Percentiles rank a stretch among this genome's conserved stretches.
Evolutionary conservation across 2,888 invertebrate species (phyloP).

Genomic region (Scaptomyza polygonia): DNA sequence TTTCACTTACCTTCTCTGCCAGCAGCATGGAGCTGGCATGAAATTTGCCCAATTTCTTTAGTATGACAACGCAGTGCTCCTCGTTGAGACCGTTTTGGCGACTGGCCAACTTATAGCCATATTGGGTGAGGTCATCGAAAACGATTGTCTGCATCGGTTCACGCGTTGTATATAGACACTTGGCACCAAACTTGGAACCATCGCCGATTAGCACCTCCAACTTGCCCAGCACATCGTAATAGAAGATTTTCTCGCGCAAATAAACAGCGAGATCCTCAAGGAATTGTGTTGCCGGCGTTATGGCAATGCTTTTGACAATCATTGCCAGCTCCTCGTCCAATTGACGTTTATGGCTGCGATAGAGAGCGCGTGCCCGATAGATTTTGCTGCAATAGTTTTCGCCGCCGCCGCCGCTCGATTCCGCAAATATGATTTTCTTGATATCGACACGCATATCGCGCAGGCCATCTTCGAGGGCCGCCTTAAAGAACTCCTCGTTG

Average conservation of each 20-base stretch:
- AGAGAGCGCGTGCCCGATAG: conserved; percentile 78
- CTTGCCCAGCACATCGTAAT: conserved; percentile 83
- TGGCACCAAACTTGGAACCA: conserved; percentile 81
- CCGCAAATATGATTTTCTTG: conserved; percentile 76
- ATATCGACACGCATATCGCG: conserved; percentile 79
- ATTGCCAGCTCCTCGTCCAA: conserved; percentile 78
- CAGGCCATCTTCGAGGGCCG: conserved; percentile 81
- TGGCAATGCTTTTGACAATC: conserved; percentile 83
- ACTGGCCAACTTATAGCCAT: conserved; percentile 86
- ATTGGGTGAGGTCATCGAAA: conserved; percentile 84
- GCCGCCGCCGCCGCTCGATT: conserved; percentile 79
- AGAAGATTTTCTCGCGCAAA: conserved; percentile 85
- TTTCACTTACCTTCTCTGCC: conserved; percentile 85
- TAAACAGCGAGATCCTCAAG: conserved; percentile 84
- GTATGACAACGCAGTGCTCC: conserved; percentile 85
- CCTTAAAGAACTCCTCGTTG: conserved; percentile 81
- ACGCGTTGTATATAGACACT: conserved; percentile 81
- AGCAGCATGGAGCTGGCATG: conserved; percentile 86
- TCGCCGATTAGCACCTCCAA: conserved; percentile 84
- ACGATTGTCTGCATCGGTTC: conserved; percentile 82
- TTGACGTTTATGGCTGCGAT: conserved; percentile 76
- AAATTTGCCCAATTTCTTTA: conserved; percentile 85
- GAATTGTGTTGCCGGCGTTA: conserved; percentile 84
- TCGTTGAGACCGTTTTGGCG: conserved; percentile 86
- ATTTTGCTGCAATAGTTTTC: conserved; percentile 84